These are phyloP conservation scores for Macrotrachela quadricornifera DNA, from an alignment of 1,140 invertebrate genomes.

Conservation along the genomic window DNA sequence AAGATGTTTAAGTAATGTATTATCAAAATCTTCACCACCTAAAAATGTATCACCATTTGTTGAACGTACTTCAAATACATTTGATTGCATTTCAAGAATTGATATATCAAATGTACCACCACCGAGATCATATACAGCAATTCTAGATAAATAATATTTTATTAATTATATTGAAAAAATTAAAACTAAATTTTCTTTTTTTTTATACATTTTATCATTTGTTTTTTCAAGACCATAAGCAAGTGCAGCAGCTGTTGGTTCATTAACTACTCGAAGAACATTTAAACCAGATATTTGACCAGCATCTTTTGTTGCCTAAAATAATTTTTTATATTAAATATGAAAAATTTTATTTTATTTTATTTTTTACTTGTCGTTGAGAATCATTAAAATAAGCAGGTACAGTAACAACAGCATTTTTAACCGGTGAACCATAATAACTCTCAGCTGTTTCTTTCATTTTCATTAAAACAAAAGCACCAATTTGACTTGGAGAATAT, in stretches of 20 bases:
- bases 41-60: constrained; percentile 88
- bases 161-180: constrained; percentile 40
- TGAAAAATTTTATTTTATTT: neutral
- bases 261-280: constrained; percentile 83
- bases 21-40: constrained; percentile 92
- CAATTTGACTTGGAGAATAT: constrained; percentile 82
- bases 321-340: no score
- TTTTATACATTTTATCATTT: constrained; percentile 80
- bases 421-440: constrained; percentile 55
- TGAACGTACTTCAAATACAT: constrained; percentile 89
- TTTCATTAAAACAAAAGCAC: constrained; percentile 73
- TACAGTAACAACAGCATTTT: constrained; percentile 79
- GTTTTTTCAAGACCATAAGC: constrained; percentile 93
- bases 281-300: constrained; percentile 86
- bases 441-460: constrained; percentile 85
- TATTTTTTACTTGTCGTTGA: constrained; percentile 55
- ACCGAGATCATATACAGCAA: constrained; percentile 90
- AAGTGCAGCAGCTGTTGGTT: constrained; percentile 83
- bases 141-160: constrained; percentile 37
- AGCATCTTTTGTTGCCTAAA: constrained; percentile 64
- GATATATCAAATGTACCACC: constrained; percentile 93
- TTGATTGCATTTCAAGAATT: constrained; percentile 84
- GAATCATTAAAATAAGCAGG: constrained; percentile 91
- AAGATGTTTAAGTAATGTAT: constrained; percentile 68
- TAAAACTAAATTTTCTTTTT: neutral